Evolutionary conservation across 2,888 invertebrate species (phyloP).

Genomic region (Diarsia dahlii): DNA sequence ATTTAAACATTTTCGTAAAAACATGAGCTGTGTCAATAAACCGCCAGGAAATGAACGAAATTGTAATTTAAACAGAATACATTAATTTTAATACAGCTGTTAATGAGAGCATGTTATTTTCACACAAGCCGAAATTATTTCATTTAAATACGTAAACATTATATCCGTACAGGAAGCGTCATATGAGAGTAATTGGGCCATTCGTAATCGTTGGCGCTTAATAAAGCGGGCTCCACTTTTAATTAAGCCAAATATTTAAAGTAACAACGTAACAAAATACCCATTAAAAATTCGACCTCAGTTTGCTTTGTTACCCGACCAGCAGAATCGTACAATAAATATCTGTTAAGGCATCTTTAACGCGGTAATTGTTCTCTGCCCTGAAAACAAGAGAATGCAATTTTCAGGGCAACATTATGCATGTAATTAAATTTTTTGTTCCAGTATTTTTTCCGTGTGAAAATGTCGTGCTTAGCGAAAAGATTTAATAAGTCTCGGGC

Average conservation of each 20-base stretch:
- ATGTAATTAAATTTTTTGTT: conserved; percentile 64
- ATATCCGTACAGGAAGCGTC: conserved; percentile 39
- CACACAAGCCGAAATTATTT: conserved; percentile 40
- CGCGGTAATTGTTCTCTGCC: conserved; percentile 77
- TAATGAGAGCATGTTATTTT: conserved; percentile 42
- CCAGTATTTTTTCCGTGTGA: conserved; percentile 39
- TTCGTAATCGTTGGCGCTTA: conserved; percentile 55
- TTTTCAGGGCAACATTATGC: conserved; percentile 73
- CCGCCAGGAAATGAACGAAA: background rate
- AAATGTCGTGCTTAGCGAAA: conserved; percentile 52
- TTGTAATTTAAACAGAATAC: conserved; percentile 15
- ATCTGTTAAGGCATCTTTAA: conserved; percentile 79
- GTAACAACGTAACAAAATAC: conserved; percentile 82
- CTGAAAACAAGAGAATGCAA: conserved; percentile 80
- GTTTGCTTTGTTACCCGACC: conserved; percentile 74
- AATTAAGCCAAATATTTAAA: conserved; percentile 85
- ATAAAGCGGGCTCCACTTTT: conserved; percentile 78
- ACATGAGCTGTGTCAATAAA: background rate
- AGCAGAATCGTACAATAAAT: conserved; percentile 82
- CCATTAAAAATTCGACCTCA: conserved; percentile 77
- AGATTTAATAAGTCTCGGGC: conserved; percentile 65
- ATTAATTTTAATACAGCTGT: conserved; percentile 31
- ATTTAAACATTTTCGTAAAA: background rate
- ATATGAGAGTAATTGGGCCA: conserved; percentile 57
- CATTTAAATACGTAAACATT: conserved; percentile 41